Evolutionary conservation across 1,140 invertebrate species (phyloP).

Genomic region (Heliconius melpomene): DNA sequence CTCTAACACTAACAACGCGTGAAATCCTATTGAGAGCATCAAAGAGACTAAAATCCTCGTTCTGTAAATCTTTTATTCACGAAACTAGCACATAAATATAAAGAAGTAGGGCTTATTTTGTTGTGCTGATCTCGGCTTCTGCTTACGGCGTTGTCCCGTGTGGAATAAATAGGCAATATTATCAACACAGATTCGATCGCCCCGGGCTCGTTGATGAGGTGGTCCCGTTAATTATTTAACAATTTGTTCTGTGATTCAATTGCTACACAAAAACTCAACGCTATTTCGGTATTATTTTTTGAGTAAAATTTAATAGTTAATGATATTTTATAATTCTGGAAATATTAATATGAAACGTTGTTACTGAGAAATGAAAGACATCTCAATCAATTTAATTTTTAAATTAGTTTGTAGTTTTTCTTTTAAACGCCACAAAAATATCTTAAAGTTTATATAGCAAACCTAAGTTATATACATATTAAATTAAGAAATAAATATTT

Average conservation of each 20-base stretch:
- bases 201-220: conserved; percentile 53
- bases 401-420: no score
- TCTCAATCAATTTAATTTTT: no score
- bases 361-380: no score
- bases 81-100: conserved; percentile 38
- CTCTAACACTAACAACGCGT: conserved; percentile 74
- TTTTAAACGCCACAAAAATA: no score
- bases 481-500: no score
- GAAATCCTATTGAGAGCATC: conserved; percentile 75
- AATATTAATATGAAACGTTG: no score
- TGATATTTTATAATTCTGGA: no score
- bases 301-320: no score
- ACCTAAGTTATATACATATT: no score
- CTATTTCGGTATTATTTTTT: background rate
- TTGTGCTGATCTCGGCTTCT: conserved; percentile 18
- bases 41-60: conserved; percentile 67
- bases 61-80: conserved; percentile 15
- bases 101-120: conserved; percentile 40
- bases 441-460: no score
- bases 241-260: conserved; percentile 42
- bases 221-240: conserved; percentile 56
- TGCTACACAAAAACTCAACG: background rate
- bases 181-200: conserved; percentile 53
- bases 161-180: conserved; percentile 54
- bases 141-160: conserved; percentile 50